Base-by-base conservation (phyloP, 2,797 vertebrate species). In the Gorsachius magnificus region DNA sequence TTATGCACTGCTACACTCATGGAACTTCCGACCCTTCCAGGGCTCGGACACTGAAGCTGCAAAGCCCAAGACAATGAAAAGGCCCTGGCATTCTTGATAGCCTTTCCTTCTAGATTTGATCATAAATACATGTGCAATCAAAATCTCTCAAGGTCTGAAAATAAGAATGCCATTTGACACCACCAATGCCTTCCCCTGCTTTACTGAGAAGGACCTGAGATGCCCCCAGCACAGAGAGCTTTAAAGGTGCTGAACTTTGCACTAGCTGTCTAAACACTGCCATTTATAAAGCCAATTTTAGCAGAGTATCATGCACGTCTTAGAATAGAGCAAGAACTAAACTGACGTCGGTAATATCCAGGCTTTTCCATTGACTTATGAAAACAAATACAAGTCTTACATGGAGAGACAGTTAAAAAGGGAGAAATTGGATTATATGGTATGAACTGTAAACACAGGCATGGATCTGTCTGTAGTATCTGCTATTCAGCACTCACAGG, bases 131-230 rank as follows among this genome's bases (percentile, higher is more conserved):
- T 2, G 8, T 5, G 4, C 14, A 60, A 33, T 18, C 46, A 83
- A 64, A 83, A 58, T 50, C 74, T 86, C 46, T 50, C 29, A 83
- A 50, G 28, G 91, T 15, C 9, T 66, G 66, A 79, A 96, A 93
- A 85, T 43, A 58, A 66, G 31, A 86, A 46, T 58, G 57, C 20
- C 33, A 46, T 82, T 72, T 78, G 26, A 91, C 50, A 69, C 21
- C 72, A 74, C 16, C 56, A 79, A 4, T 50, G 11, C 33, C 57
- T 56, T 71, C 51, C 41, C 29, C 31, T 74, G 12, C 60, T 79
- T 93, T 87, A 89, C 38, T 18, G 26, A 88, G 64, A 75, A 56
- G 92, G 80, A 94, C 25, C 43, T 35, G 71, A 87, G 69, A 81
- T 54, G 45, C 25, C 33, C 22, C 20, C 57, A 70, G 33, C 69